Percentiles rank a stretch among this genome's conserved stretches.
phyloP scores from a whole-genome alignment of 2,797 vertebrate species.

The Capromys pilorides region DNA sequence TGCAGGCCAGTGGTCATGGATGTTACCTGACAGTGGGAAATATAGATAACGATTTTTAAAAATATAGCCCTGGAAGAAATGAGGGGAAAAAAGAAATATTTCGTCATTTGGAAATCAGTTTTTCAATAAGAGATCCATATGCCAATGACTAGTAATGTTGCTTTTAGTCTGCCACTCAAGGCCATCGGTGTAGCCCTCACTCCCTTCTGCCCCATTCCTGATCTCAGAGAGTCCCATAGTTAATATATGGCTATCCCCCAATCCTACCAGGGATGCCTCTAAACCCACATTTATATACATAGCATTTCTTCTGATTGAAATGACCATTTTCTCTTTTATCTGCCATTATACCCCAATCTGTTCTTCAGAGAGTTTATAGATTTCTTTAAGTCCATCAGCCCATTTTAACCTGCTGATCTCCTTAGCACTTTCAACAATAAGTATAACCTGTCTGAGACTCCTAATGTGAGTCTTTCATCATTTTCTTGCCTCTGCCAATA shows the following conservation, averaged over 20 bases:
- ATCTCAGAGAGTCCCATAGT: slow-evolving; percentile 7
- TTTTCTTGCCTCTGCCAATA: slow-evolving; percentile 32
- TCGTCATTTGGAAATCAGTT: slow-evolving; percentile 23
- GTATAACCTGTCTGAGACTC: background rate
- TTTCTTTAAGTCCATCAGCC: background rate
- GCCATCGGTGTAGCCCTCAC: background rate
- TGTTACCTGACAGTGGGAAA: background rate
- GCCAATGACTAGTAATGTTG: background rate
- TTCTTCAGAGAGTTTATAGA: slow-evolving; percentile 32
- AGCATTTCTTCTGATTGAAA: background rate
- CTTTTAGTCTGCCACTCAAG: background rate
- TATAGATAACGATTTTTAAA: background rate
- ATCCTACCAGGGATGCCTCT: background rate
- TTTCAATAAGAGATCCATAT: background rate
- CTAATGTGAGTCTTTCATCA: background rate
- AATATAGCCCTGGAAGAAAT: background rate
- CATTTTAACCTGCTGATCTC: background rate
- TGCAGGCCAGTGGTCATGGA: background rate
- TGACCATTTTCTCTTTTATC: background rate
- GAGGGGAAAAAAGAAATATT: background rate
- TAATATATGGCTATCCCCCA: background rate
- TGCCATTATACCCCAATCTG: background rate
- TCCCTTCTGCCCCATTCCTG: background rate
- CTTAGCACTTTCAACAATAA: background rate
- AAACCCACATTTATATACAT: background rate